Conservation (phyloP, 2,113 vertebrate species). For the Morone saxatilis region DNA sequence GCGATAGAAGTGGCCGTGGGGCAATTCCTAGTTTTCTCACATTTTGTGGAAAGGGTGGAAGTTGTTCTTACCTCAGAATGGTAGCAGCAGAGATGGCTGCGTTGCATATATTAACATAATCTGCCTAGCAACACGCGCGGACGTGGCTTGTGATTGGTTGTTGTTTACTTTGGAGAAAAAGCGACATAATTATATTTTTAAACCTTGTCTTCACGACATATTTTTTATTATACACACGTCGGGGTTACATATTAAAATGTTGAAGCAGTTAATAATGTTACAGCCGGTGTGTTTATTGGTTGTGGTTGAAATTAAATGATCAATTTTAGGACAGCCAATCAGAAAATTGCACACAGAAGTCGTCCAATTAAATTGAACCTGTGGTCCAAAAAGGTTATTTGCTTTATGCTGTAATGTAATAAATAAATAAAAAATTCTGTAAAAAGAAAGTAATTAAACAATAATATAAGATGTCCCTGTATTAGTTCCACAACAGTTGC, state of each 20-base stretch:
- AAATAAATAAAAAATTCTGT: too few species aligned
- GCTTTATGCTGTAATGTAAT: too few species aligned
- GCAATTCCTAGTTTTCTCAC: constrained; percentile 65
- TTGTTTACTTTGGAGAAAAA: constrained; percentile 4
- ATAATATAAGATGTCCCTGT: too few species aligned
- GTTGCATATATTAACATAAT: constrained; percentile 90
- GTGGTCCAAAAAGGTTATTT: background rate
- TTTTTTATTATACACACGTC: background rate
- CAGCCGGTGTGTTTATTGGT: background rate
- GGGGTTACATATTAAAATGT: too few species aligned
- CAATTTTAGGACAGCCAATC: constrained; percentile 62
- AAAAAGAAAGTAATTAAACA: too few species aligned
- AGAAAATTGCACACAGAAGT: constrained; percentile 30
- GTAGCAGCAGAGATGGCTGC: constrained; percentile 92
- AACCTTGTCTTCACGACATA: background rate
- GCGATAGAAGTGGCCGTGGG: constrained; percentile 55
- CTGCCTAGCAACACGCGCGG: constrained; percentile 86
- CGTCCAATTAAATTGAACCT: constrained; percentile 55
- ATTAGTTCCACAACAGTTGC: too few species aligned
- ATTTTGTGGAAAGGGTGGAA: constrained; percentile 83
- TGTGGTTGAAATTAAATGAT: background rate
- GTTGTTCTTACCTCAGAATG: constrained; percentile 94
- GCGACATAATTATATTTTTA: background rate
- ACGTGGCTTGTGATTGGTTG: constrained; percentile 75
- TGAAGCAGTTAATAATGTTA: too few species aligned